These are phyloP conservation scores for Microtus ochrogaster DNA, from an alignment of 2,113 vertebrate species.

Conservation along the genomic window DNA sequence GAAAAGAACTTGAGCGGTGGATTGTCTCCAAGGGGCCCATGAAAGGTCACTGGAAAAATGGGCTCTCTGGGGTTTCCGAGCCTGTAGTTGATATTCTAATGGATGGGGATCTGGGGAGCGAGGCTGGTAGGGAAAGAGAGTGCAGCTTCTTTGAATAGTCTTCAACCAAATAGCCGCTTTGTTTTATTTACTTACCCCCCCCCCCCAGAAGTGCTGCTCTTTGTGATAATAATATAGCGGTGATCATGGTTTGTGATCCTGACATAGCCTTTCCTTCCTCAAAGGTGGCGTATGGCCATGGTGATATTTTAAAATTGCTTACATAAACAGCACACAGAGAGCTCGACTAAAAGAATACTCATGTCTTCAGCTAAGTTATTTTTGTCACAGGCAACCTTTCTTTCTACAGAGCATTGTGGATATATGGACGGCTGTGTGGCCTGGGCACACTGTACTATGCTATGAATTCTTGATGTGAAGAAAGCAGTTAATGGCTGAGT, in stretches of 20 bases:
- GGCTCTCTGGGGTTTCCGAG: slow-evolving; percentile 61
- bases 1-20: slow-evolving; percentile 50
- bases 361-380: slow-evolving; percentile 26
- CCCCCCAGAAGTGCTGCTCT: background rate
- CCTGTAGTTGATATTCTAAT: slow-evolving; percentile 67
- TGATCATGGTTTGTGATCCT: slow-evolving; percentile 56
- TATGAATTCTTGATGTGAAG: slow-evolving; percentile 30
- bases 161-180: slow-evolving; percentile 52
- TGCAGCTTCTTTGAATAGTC: slow-evolving; percentile 62
- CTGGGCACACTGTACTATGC: background rate
- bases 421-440: background rate
- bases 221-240: slow-evolving; percentile 18
- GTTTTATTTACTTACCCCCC: slow-evolving; percentile 34
- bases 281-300: background rate
- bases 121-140: slow-evolving; percentile 28
- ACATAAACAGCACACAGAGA: slow-evolving; percentile 30
- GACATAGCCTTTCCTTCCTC: background rate
- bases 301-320: slow-evolving; percentile 57
- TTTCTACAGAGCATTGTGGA: slow-evolving; percentile 5
- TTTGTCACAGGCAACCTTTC: slow-evolving; percentile 3
- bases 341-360: slow-evolving; percentile 11
- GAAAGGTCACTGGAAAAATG: slow-evolving; percentile 73
- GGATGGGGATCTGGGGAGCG: slow-evolving; percentile 60
- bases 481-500: slow-evolving; percentile 38
- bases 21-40: slow-evolving; percentile 63